These are phyloP conservation scores for Trachelipus rathkii DNA, from an alignment of 1,140 invertebrate genomes.

Conservation along the genomic window DNA sequence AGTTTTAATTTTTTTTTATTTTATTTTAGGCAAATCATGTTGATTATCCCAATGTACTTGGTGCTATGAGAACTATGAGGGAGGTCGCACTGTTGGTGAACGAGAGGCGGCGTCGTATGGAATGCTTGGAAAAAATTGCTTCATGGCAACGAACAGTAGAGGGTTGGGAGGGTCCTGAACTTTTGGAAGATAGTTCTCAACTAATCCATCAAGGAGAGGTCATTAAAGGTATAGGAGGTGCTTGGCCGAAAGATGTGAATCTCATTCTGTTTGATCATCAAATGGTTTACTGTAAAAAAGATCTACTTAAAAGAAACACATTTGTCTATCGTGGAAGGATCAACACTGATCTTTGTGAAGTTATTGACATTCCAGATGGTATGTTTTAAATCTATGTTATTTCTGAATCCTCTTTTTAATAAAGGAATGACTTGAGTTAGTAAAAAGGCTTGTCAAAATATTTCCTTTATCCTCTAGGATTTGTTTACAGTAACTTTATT, in stretches of 20 bases:
- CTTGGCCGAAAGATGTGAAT: slow-evolving; percentile 77
- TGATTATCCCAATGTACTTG: slow-evolving; percentile 63
- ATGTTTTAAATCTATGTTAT: not conserved
- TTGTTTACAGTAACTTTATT: no score
- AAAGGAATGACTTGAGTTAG: not conserved
- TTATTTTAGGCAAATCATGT: slow-evolving; percentile 58
- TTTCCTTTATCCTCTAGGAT: no score
- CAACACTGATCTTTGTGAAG: slow-evolving; percentile 64
- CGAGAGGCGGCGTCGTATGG: slow-evolving; percentile 73
- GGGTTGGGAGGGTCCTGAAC: slow-evolving; percentile 75
- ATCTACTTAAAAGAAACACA: slow-evolving; percentile 73
- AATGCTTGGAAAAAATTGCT: slow-evolving; percentile 74
- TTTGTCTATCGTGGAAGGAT: slow-evolving; percentile 80
- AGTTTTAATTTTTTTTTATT: not conserved
- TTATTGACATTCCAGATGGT: slow-evolving; percentile 69
- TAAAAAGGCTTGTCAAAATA: not conserved
- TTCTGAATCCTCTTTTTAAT: not conserved
- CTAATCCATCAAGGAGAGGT: slow-evolving; percentile 79
- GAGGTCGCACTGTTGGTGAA: slow-evolving; percentile 71
- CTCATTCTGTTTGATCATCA: slow-evolving; percentile 86
- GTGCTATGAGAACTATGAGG: slow-evolving; percentile 71
- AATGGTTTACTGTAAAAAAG: slow-evolving; percentile 80
- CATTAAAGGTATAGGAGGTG: slow-evolving; percentile 67
- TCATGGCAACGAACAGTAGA: slow-evolving; percentile 72
- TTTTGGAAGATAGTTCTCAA: slow-evolving; percentile 71